phyloP scores from a whole-genome alignment of 2,797 vertebrate genomes.

The Gymnoscopelus braueri region DNA sequence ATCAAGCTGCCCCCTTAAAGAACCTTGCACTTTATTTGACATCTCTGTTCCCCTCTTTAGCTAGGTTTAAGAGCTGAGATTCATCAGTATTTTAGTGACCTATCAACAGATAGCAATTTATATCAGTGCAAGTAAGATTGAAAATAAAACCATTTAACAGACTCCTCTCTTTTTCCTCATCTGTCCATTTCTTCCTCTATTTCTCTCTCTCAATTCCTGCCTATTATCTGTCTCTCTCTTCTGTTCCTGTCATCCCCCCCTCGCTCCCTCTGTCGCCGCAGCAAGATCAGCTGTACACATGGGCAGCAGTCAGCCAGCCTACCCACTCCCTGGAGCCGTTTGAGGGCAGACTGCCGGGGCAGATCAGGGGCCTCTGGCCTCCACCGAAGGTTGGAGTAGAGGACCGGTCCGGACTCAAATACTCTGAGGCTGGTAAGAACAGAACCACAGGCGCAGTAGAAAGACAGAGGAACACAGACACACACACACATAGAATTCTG shows the following conservation, averaged over 20 bases:
- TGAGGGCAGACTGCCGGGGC: constrained; percentile 84
- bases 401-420: constrained; percentile 56
- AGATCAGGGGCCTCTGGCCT: constrained; percentile 79
- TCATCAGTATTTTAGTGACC: too few relatives aligned
- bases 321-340: constrained; percentile 85
- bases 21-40: too few relatives aligned
- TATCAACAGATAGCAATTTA: too few relatives aligned
- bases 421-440: constrained; percentile 81
- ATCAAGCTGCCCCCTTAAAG: too few relatives aligned
- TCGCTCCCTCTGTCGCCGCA: constrained; percentile 50
- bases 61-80: too few relatives aligned
- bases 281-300: constrained; percentile 95
- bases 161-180: neutral
- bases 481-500: neutral
- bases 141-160: too few relatives aligned
- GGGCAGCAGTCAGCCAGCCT: constrained; percentile 94
- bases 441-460: neutral
- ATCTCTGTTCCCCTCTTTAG: too few relatives aligned
- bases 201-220: neutral
- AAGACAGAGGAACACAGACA: neutral
- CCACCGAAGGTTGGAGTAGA: constrained; percentile 76
- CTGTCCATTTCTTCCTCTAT: neutral
- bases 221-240: neutral
- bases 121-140: too few relatives aligned
- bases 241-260: too few relatives aligned